Evolutionary conservation across 2,113 vertebrate genomes (phyloP).

Genomic region (Acanthisitta chloris): DNA sequence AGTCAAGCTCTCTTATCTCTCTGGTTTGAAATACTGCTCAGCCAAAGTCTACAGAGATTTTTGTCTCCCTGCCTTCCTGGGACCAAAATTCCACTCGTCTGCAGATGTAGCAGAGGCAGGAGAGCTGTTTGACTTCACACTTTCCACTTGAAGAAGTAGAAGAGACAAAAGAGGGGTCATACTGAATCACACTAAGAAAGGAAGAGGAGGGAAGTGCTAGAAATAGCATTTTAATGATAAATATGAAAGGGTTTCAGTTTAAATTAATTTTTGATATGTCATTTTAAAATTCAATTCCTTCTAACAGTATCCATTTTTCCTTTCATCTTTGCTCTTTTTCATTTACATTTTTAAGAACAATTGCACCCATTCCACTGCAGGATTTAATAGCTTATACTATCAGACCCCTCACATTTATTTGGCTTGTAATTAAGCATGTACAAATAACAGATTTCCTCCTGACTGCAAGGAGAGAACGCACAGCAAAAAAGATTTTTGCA

Average conservation of each 20-base stretch:
- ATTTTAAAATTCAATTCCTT: background rate
- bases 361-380: background rate
- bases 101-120: background rate
- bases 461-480: background rate
- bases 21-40: background rate
- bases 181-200: background rate
- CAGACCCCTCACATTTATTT: background rate
- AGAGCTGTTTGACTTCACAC: background rate
- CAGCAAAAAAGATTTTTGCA: background rate
- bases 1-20: background rate
- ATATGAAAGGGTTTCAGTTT: background rate
- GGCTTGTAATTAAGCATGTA: background rate
- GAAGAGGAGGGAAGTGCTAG: background rate
- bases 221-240: conserved; percentile 13
- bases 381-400: background rate
- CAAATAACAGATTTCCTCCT: background rate
- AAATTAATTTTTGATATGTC: background rate
- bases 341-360: conserved; percentile 10
- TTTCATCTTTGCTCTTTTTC: background rate
- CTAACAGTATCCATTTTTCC: background rate
- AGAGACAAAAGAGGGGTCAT: background rate
- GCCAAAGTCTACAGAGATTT: background rate
- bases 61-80: background rate
- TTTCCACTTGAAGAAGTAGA: background rate
- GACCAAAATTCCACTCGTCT: background rate